Conservation (phyloP, 2,888 invertebrate species). For the Dasypogon diadema region DNA sequence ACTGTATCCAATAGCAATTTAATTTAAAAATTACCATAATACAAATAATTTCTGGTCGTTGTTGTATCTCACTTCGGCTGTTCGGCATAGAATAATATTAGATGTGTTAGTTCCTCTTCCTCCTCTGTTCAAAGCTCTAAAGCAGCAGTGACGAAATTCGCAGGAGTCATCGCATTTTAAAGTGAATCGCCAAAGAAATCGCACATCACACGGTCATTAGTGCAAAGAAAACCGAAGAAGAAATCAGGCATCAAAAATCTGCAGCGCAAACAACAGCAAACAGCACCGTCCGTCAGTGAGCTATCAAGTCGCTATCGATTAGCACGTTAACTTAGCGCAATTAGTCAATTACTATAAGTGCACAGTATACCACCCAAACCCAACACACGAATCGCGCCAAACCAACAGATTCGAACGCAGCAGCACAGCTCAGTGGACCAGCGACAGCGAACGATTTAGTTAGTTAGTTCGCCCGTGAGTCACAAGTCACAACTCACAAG, state of each 20-base stretch:
- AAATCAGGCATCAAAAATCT: not conserved
- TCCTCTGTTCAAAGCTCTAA: too few relatives aligned
- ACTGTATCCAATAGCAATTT: too few relatives aligned
- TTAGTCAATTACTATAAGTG: constrained; percentile 40
- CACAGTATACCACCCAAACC: not conserved
- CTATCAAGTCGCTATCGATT: constrained; percentile 24
- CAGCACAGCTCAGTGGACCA: not conserved
- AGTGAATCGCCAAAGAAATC: too few relatives aligned
- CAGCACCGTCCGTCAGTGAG: not conserved
- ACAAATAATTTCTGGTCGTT: constrained; percentile 5
- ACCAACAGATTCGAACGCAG: not conserved
- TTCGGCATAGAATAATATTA: too few relatives aligned
- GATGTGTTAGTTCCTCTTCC: too few relatives aligned
- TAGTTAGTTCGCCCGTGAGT: too few relatives aligned
- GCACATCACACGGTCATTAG: constrained; percentile 34
- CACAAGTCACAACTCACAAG: not conserved
- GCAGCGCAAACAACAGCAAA: constrained; percentile 3
- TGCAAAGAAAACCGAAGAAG: not conserved
- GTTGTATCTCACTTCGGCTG: not conserved
- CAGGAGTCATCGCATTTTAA: too few relatives aligned
- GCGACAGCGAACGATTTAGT: not conserved
- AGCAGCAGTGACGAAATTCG: too few relatives aligned
- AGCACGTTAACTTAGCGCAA: constrained; percentile 44
- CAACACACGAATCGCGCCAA: not conserved
- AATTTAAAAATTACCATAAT: constrained; percentile 14